Evolutionary conservation across 2,888 invertebrate genomes (phyloP), one percentile per base, ranked within the genome.

Genomic region (Limnephilus rhombicus): DNA sequence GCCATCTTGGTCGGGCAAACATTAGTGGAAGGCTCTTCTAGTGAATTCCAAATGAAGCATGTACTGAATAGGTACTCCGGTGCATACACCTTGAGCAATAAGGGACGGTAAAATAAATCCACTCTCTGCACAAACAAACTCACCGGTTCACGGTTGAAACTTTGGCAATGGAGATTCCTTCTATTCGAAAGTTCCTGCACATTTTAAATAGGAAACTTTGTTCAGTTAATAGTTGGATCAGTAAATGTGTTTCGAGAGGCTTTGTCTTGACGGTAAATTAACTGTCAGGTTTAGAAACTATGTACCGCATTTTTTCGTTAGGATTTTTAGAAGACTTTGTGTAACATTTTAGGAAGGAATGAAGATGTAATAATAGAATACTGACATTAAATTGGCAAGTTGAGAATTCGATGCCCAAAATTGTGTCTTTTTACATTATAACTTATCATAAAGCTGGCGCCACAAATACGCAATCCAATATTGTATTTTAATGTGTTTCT

Each of bases 111-210:
- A 83, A 41, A 83, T 83, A 83, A 83, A 83, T 24, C 45, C 45
- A 86, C 12, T 68, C 68, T 68, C 24, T 86, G 86, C 86, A 86
- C 45, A 83, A 83, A 83, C 83, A 45, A 68, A 68, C 68, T 37
- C 31, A 80, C 80, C 7, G 80, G 80, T 89, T 89, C 80, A 89
- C 68, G 31, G 86, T 45, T 37, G 80, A 12, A 89, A 88, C 88
- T 88, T 88, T 31, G 34, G 88, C 88, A 88, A 53, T 34, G n/a
- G 88, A 24, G 68, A 88, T 53, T 88, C 53, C 88, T 80, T 37
- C 68, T 68, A 37, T 88, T 88, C 0, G 88, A 29, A 89, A 89
- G 80, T 89, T 80, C 88, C 41, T 80, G 34, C 18, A 80, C 80
- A 80, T 34, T 34, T 89, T 31, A 80, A 89, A 89, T 89, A 89